A percentile compares a stretch with the other conserved stretches of the same genome.
These are phyloP conservation scores for Coenonympha arcania DNA, from an alignment of 2,888 invertebrate genomes.

Conservation along the genomic window DNA sequence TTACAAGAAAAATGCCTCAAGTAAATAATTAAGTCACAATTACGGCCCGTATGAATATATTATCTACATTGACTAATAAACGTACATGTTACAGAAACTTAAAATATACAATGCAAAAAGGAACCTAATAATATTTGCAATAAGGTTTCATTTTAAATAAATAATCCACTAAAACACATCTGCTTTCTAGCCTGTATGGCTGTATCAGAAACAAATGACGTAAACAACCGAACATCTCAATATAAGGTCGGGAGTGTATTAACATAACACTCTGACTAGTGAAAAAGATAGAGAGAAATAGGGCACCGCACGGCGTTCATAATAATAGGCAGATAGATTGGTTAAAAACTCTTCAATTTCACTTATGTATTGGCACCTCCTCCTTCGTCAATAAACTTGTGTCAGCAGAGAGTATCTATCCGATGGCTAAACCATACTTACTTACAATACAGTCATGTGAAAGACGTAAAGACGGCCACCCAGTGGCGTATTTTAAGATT, in stretches of 20 bases:
- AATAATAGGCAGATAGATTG: no score
- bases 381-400: no score
- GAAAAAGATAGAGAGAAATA: neutral
- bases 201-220: conserved; percentile 20
- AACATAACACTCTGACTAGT: conserved; percentile 46
- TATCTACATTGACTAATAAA: neutral
- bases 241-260: conserved; percentile 51
- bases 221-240: conserved; percentile 61
- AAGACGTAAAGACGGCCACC: no score
- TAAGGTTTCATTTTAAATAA: conserved; percentile 5
- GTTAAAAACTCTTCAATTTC: no score
- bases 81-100: neutral
- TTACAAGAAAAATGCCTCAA: conserved; percentile 33
- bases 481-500: no score
- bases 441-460: no score
- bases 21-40: conserved; percentile 49
- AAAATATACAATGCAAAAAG: neutral
- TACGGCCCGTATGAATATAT: conserved; percentile 22
- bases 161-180: neutral
- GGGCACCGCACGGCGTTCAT: no score
- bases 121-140: neutral
- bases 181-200: conserved; percentile 6
- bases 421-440: no score
- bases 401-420: no score
- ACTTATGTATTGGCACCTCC: no score